These are phyloP conservation scores for Achlya flavicornis DNA, from an alignment of 2,888 invertebrate species.

Conservation along the genomic window DNA sequence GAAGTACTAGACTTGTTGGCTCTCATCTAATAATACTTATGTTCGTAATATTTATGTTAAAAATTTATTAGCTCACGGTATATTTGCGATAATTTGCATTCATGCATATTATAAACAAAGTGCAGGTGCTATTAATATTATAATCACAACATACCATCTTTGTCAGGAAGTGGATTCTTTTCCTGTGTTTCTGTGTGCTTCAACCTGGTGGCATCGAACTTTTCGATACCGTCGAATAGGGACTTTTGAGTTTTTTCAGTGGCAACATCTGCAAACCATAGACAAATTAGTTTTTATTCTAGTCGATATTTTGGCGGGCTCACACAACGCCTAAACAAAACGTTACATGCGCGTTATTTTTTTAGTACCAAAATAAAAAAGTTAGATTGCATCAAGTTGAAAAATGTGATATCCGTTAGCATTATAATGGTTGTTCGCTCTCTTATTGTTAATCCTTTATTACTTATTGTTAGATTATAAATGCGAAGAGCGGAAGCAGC, in stretches of 20 bases:
- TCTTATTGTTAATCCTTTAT: slow-evolving; percentile 14
- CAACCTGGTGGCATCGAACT: slow-evolving; percentile 91
- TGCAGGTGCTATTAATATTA: slow-evolving; percentile 4
- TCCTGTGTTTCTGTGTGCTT: slow-evolving; percentile 96
- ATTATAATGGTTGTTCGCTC: slow-evolving; percentile 9
- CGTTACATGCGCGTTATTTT: slow-evolving; percentile 56
- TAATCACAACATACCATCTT: slow-evolving; percentile 88
- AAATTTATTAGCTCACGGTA: not conserved
- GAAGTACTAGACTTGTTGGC: not conserved
- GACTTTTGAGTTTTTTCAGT: slow-evolving; percentile 94
- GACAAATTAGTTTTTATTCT: slow-evolving; percentile 29
- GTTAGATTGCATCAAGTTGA: slow-evolving; percentile 29
- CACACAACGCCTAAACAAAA: slow-evolving; percentile 26
- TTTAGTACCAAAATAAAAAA: slow-evolving; percentile 27
- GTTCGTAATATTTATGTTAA: slow-evolving; percentile 3
- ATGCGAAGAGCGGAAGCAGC: slow-evolving; percentile 44
- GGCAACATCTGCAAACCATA: slow-evolving; percentile 89
- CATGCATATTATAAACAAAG: slow-evolving; percentile 16
- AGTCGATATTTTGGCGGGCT: slow-evolving; percentile 26
- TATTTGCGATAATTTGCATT: slow-evolving; percentile 4
- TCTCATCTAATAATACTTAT: too few species aligned
- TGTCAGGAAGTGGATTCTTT: slow-evolving; percentile 96
- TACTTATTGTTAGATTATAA: slow-evolving; percentile 36
- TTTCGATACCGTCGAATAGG: slow-evolving; percentile 93
- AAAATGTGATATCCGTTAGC: slow-evolving; percentile 14